These are phyloP conservation scores for Isotomurus palustris DNA, from an alignment of 2,888 invertebrate species.

Conservation along the genomic window DNA sequence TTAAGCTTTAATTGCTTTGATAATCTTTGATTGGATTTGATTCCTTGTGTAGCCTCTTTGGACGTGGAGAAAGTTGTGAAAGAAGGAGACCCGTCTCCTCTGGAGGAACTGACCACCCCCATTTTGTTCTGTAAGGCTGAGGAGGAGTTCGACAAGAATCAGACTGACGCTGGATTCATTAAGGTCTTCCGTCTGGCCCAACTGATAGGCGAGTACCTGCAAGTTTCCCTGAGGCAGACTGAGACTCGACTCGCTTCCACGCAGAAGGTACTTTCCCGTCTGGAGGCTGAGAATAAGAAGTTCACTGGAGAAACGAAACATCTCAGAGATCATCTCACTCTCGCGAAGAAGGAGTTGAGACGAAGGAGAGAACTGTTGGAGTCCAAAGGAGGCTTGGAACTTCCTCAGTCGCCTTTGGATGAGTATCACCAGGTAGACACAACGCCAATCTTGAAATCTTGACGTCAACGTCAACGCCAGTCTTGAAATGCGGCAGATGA, in stretches of 20 bases:
- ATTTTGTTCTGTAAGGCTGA: constrained; percentile 39
- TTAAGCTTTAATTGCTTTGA: too few relatives aligned
- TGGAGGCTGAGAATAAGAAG: background rate
- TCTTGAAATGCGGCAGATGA: background rate
- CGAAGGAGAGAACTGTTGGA: constrained; percentile 36
- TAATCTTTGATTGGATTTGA: background rate
- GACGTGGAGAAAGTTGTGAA: constrained; percentile 37
- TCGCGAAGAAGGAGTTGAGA: constrained; percentile 35
- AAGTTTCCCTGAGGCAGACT: constrained; percentile 16
- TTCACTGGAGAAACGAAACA: constrained; percentile 24
- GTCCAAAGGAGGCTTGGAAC: constrained; percentile 29
- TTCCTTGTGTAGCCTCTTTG: constrained; percentile 26
- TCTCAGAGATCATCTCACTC: constrained; percentile 28
- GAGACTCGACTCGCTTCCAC: background rate
- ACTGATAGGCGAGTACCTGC: constrained; percentile 34
- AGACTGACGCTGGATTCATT: constrained; percentile 36
- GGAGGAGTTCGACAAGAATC: constrained; percentile 32
- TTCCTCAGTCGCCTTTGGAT: constrained; percentile 33
- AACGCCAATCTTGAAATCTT: background rate
- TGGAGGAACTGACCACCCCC: constrained; percentile 31
- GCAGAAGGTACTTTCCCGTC: background rate
- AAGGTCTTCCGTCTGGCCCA: constrained; percentile 41
- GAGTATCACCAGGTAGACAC: constrained; percentile 34
- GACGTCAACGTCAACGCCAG: background rate
- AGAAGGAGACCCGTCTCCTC: constrained; percentile 22